Evolutionary conservation across 2,888 invertebrate species (phyloP), one percentile per base, ranked within the genome.

Genomic region (Macrosoma leucophasiata): DNA sequence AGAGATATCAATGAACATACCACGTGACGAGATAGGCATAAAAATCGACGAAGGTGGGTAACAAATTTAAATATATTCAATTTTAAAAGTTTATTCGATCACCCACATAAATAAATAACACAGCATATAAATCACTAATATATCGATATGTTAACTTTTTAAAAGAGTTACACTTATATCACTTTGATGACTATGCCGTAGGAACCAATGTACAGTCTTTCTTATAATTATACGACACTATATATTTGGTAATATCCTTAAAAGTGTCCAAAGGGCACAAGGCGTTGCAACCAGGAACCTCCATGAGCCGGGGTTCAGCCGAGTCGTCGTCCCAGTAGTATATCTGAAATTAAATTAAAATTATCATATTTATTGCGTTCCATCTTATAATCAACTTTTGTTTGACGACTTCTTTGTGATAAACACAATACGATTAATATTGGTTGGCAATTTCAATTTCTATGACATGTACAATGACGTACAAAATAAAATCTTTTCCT

Each of bases 1-100:
- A 3, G 89, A 89, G 39, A 92, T 97, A 45, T 96, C 96, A 2
- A 88, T 89, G 28, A 97, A 97, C 70, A 95, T 97, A 50, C 90
- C 93, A 1, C 85, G 87, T 33, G 97, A 97, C 61, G 97, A 97
- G 65, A 90, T 90, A 36, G 93, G 93, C 23, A 85, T 94, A 26
- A 94, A 94, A 68, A 85, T 94, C 39, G 95, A 95, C 71, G 90
- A 91, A 45, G 92, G 91, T 89, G 70, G 81, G 85, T 54, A 11
- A 54, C 48, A 46, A 29, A 18, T 6, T 20, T 13, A 6, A n/a
- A 15, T 12, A 25, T 21, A 47, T 46, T 55, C 43, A 62, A 57
- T 59, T 60, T 61, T 57, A 51, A 56, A 55, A n/a, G n/a, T n/a
- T n/a, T n/a, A n/a, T n/a, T n/a, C n/a, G n/a, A n/a, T n/a, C n/a